Evolutionary conservation across 2,888 invertebrate species (phyloP).

Genomic region (Drosophila kokeensis): DNA sequence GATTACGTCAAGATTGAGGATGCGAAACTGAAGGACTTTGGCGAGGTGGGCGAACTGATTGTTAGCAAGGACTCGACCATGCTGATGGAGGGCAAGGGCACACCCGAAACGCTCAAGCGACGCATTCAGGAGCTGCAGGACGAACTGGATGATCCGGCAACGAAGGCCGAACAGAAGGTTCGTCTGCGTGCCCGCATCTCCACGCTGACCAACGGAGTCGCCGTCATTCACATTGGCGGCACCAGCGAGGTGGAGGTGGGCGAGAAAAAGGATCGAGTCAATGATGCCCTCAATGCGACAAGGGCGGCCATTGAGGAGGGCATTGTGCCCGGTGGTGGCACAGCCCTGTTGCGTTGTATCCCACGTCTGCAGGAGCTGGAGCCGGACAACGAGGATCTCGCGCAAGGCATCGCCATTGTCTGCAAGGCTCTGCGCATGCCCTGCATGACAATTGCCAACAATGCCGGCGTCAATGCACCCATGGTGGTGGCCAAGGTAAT

Average conservation of each 20-base stretch:
- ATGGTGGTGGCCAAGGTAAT: constrained; percentile 96
- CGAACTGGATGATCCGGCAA: constrained; percentile 92
- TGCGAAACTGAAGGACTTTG: constrained; percentile 91
- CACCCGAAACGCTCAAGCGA: constrained; percentile 91
- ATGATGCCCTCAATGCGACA: constrained; percentile 97
- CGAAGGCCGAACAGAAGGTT: constrained; percentile 97
- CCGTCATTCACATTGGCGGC: constrained; percentile 93
- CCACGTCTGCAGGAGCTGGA: constrained; percentile 89
- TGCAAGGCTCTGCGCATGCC: constrained; percentile 93
- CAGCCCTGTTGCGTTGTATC: constrained; percentile 94
- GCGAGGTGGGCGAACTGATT: constrained; percentile 94
- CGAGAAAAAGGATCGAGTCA: constrained; percentile 97
- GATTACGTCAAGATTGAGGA: constrained; percentile 95
- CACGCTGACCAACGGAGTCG: constrained; percentile 93
- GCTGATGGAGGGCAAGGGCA: constrained; percentile 90
- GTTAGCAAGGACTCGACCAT: constrained; percentile 98
- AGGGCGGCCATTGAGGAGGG: constrained; percentile 98
- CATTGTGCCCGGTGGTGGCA: constrained; percentile 97
- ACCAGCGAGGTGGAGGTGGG: constrained; percentile 96
- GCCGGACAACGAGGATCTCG: constrained; percentile 80
- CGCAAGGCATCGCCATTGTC: constrained; percentile 91
- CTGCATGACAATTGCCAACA: constrained; percentile 94
- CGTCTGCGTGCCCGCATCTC: constrained; percentile 96
- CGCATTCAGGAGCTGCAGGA: constrained; percentile 93
- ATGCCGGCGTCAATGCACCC: constrained; percentile 96